Base-by-base conservation (phyloP, 2,888 invertebrate species). In the Lissonota sp. region DNA sequence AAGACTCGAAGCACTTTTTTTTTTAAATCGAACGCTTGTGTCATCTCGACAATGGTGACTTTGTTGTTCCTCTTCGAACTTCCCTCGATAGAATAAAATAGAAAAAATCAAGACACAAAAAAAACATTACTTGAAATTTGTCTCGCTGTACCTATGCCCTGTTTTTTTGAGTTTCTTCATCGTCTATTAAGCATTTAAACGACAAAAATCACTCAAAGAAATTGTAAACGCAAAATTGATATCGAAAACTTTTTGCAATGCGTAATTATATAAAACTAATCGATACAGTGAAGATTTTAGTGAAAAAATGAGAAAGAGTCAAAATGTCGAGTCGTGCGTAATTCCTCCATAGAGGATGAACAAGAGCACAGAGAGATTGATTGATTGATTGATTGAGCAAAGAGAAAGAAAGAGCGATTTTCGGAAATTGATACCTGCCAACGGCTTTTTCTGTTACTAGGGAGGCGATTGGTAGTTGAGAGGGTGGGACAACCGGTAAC, bases 371-470 rank as follows among this genome's bases (percentile, higher is more conserved):
- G 26, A 26, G 26, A 26, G n/a, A n/a, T n/a, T n/a, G n/a, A n/a
- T n/a, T n/a, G n/a, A n/a, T n/a, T n/a, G n/a, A n/a, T n/a, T n/a
- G n/a, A n/a, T n/a, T n/a, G n/a, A n/a, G n/a, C n/a, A n/a, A n/a
- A n/a, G 87, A 87, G 86, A 69, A 46, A 42, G 39, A 71, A 16
- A 12, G 42, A 53, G 57, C 16, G 37, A 16, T 60, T 64, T 55
- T 66, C 74, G 76, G 83, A 74, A 74, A 44, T 88, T 92, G 92
- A 93, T 93, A 94, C 95, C 95, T 95, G 96, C 96, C 96, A 96
- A 96, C 96, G 96, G 97, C 96, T 96, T 95, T 95, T 95, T 95
- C 94, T 95, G 95, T 95, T 95, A 90, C 87, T 91, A 95, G 96
- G 96, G 95, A 95, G 94, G 93, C 93, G 93, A 92, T 90, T 92